Evolutionary conservation across 2,888 invertebrate genomes (phyloP).

Genomic region (Clanis bilineata): DNA sequence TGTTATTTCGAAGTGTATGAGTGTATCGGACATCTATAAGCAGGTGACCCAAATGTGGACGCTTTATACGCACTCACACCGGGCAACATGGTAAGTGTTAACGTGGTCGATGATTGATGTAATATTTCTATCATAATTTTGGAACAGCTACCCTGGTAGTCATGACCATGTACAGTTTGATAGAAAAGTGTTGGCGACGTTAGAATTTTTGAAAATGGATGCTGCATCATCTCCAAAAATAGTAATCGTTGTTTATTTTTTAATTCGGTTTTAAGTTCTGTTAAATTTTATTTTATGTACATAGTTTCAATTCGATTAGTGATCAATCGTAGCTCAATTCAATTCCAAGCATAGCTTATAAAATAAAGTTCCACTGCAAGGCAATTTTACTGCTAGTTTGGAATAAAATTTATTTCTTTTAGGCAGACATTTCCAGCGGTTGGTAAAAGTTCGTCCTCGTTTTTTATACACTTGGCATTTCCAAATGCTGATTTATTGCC

Average conservation of each 20-base stretch:
- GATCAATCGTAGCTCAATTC: neutral
- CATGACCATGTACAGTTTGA: neutral
- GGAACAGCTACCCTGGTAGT: neutral
- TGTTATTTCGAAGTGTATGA: constrained; percentile 17
- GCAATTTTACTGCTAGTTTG: neutral
- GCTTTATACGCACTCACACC: constrained; percentile 67
- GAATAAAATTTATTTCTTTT: neutral
- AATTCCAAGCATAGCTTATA: neutral
- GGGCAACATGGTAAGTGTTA: constrained; percentile 61
- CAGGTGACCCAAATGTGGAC: constrained; percentile 58
- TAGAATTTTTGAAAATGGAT: neutral
- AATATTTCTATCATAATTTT: constrained; percentile 5
- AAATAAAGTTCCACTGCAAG: neutral
- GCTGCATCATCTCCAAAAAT: no score
- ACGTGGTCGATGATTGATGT: neutral
- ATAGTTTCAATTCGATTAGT: no score
- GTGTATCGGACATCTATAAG: constrained; percentile 27
- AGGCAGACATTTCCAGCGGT: neutral
- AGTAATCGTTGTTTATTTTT: no score
- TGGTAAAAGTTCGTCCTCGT: neutral
- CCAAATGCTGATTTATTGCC: neutral
- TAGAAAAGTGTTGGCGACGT: neutral
- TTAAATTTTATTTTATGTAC: no score
- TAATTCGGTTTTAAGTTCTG: no score
- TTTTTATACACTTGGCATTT: neutral